Conservation (phyloP, 2,888 invertebrate species). For the Ligdia adustata region DNA sequence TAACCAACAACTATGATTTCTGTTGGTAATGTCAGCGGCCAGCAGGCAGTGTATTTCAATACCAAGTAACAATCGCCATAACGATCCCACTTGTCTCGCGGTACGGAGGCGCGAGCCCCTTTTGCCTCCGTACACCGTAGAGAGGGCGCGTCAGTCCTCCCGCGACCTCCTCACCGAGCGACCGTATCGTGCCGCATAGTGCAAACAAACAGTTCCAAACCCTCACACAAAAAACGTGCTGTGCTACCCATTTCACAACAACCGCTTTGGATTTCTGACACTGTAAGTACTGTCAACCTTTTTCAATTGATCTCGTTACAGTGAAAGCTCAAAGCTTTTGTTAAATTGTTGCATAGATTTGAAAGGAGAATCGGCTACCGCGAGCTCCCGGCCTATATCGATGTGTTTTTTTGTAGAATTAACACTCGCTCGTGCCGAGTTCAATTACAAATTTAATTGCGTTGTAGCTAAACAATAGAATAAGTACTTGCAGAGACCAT, state of each 20-base stretch:
- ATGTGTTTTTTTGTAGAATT: slow-evolving; percentile 9
- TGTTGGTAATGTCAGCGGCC: too few species aligned
- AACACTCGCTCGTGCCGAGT: neutral
- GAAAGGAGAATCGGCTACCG: slow-evolving; percentile 53
- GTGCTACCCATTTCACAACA: slow-evolving; percentile 58
- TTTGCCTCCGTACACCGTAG: slow-evolving; percentile 56
- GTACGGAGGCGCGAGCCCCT: slow-evolving; percentile 63
- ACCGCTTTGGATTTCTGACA: slow-evolving; percentile 65
- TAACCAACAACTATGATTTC: too few species aligned
- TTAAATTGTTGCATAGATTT: slow-evolving; percentile 6
- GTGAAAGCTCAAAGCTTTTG: slow-evolving; percentile 48
- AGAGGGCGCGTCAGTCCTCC: slow-evolving; percentile 72
- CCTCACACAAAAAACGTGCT: slow-evolving; percentile 68
- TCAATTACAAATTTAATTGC: slow-evolving; percentile 12
- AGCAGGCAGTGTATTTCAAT: slow-evolving; percentile 53
- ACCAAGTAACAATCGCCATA: slow-evolving; percentile 52
- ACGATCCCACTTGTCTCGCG: slow-evolving; percentile 32
- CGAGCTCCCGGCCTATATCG: slow-evolving; percentile 24
- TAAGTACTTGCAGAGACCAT: slow-evolving; percentile 16
- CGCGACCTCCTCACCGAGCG: slow-evolving; percentile 48
- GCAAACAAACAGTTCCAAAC: slow-evolving; percentile 40
- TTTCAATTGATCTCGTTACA: slow-evolving; percentile 32
- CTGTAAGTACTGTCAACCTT: slow-evolving; percentile 59
- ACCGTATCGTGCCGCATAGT: slow-evolving; percentile 55
- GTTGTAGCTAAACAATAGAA: slow-evolving; percentile 28